Evolutionary conservation across 2,888 invertebrate species (phyloP), one percentile per base, ranked within the genome.

Genomic region (Limenitis camilla): DNA sequence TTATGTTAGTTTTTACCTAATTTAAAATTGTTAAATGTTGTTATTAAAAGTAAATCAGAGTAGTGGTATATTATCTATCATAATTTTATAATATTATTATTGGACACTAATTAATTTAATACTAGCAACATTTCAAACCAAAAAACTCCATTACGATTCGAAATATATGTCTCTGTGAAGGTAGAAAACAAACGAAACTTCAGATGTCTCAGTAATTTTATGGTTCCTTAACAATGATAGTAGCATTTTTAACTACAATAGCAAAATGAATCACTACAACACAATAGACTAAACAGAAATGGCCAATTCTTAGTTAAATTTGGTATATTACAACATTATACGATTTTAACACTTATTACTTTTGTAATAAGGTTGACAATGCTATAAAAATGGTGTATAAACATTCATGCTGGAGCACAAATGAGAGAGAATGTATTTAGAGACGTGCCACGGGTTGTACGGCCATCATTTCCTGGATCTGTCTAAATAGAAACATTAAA

Each of bases 251-350:
- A 11, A 40, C 44, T 33, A 39, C 44, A 40, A 44, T 35, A 44
- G 19, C 33, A 11, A 28, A 43, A 29, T 28, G 42, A 44, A 40
- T 51, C 33, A 45, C 44, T 45, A 36, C 45, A 10, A 11, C 40
- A 40, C 50, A 51, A 40, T 51, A 29, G n/a, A 51, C 50, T 40
- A 40, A 50, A 51, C 33, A 51, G 40, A 43, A 40, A 45, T 33
- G 40, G 40, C 35, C 44, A 51, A 45, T 44, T 45, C 35, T 45
- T 40, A 50, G 39, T 40, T 51, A 44, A 32, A 40, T 19, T 32
- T 32, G 9, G 10, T n/a, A n/a, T n/a, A n/a, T n/a, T n/a, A 5
- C 8, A 3, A 45, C 9, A 35, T 29, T 35, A 28, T n/a, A 29
- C 33, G 7, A 44, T n/a, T 5, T 8, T 8, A 44, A 35, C 1